Evolutionary conservation across 2,888 invertebrate genomes (phyloP), one percentile per base, ranked within the genome.

Genomic region (Acutogordius australiensis): DNA sequence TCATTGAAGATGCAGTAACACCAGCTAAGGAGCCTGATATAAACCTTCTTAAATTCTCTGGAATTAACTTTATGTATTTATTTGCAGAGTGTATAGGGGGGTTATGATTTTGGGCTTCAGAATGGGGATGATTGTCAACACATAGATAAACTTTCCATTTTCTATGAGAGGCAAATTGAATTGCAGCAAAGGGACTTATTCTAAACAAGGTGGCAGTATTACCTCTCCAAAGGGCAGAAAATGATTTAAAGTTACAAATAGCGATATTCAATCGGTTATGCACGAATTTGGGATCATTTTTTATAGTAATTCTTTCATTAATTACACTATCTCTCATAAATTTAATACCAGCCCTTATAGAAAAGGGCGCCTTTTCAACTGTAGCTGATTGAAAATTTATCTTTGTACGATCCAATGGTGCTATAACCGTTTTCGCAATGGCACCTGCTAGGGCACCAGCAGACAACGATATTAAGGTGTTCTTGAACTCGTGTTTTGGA

Each of bases 121-220:
- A n/a, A n/a, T n/a, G n/a, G 18, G 37, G 37, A 8, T 37, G 37
- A 37, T 37, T 8, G 18, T 37, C 37, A 51, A 26, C 51, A 51
- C 51, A 8, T 4, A 51, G 51, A 18, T 8, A 4, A 18, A 8
- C 76, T 70, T 88, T 88, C 82, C 84, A 94, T 71, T 97, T 91
- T 73, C 97, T 97, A 73, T 91, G 90, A 45, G 91, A 81, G 0
- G 88, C 82, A 72, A 91, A 97, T 74, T 99, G 94, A 65, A 94
- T 82, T 51, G 94, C 86, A 27, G 94, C 88, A 72, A 94, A 91
- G 0, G 97, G 97, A 60, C 91, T 76, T 63, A 97, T 90, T 61
- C 94, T 76, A 21, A 84, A 87, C 86, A 97, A 86, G 0, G 91
- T 94, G 2, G 97, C 97, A 64, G 87, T 85, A 77, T 97, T 99